Conservation (phyloP, 2,797 vertebrate species). For the Paramormyrops hopkinsi region DNA sequence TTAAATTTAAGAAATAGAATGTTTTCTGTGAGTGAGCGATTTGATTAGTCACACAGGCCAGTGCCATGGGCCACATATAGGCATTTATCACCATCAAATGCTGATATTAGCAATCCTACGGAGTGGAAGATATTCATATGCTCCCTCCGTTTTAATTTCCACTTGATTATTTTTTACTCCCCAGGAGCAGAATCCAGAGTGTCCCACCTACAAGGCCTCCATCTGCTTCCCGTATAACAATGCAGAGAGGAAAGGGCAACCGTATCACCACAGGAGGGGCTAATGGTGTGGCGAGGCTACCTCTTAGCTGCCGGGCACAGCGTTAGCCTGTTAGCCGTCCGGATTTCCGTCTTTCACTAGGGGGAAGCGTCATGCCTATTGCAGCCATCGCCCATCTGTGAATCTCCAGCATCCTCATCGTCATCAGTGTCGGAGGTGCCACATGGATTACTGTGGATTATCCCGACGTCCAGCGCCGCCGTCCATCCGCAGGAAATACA, state of each 20-base stretch:
- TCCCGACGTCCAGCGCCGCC: not conserved
- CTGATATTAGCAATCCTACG: constrained; percentile 50
- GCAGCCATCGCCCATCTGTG: constrained; percentile 9
- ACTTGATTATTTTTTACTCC: constrained; percentile 40
- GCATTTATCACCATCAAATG: constrained; percentile 59
- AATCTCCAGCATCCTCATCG: not conserved
- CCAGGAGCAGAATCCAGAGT: constrained; percentile 58
- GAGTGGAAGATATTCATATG: constrained; percentile 47
- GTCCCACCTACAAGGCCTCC: constrained; percentile 70
- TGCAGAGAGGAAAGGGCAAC: constrained; percentile 17
- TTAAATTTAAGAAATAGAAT: constrained; percentile 9
- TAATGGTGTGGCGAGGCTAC: not conserved
- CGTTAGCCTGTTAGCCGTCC: not conserved
- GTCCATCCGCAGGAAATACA: not conserved
- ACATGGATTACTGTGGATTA: constrained; percentile 14
- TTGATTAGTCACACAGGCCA: constrained; percentile 50
- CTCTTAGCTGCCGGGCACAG: constrained; percentile 30
- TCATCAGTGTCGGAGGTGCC: not conserved
- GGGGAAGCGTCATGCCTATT: not conserved
- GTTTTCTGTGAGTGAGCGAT: not conserved
- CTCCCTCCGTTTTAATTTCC: constrained; percentile 53
- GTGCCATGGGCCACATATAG: constrained; percentile 48
- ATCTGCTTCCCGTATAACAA: constrained; percentile 59
- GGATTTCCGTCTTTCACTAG: not conserved
- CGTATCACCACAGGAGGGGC: not conserved